Evolutionary conservation across 2,888 invertebrate genomes (phyloP).

Genomic region (Stenurella melanura): DNA sequence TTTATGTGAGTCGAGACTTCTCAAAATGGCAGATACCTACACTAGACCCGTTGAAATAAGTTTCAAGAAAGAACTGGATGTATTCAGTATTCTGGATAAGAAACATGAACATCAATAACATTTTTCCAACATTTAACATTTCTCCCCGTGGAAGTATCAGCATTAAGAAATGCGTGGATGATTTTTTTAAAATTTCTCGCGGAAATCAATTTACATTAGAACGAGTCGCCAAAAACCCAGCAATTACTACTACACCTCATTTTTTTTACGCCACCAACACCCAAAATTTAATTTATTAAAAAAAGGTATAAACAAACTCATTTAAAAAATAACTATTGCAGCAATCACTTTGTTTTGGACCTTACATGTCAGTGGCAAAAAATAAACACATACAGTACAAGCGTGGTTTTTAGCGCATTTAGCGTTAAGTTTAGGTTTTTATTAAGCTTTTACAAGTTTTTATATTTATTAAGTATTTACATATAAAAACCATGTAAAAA

Average conservation of each 20-base stretch:
- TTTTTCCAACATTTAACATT: constrained; percentile 40
- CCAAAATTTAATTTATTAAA: neutral
- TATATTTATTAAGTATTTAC: constrained; percentile 35
- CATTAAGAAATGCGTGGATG: constrained; percentile 57
- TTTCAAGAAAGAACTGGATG: neutral
- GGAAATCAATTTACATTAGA: neutral
- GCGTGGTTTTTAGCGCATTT: constrained; percentile 25
- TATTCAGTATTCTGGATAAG: constrained; percentile 52
- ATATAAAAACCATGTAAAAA: constrained; percentile 45
- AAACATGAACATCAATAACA: constrained; percentile 50
- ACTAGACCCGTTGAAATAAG: neutral
- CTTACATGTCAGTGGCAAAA: constrained; percentile 24
- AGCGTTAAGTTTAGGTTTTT: constrained; percentile 37
- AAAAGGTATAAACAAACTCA: neutral
- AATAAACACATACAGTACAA: constrained; percentile 27
- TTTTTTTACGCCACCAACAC: constrained; percentile 9
- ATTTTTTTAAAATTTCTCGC: constrained; percentile 15
- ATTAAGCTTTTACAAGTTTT: constrained; percentile 41
- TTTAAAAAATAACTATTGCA: neutral
- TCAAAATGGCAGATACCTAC: neutral
- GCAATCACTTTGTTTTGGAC: too few species aligned
- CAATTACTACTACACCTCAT: neutral
- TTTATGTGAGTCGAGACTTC: too few species aligned
- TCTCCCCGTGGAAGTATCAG: constrained; percentile 62
- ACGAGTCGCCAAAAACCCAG: constrained; percentile 22